phyloP scores from a whole-genome alignment of 1,140 invertebrate genomes.

The Rhagoletis pomonella region DNA sequence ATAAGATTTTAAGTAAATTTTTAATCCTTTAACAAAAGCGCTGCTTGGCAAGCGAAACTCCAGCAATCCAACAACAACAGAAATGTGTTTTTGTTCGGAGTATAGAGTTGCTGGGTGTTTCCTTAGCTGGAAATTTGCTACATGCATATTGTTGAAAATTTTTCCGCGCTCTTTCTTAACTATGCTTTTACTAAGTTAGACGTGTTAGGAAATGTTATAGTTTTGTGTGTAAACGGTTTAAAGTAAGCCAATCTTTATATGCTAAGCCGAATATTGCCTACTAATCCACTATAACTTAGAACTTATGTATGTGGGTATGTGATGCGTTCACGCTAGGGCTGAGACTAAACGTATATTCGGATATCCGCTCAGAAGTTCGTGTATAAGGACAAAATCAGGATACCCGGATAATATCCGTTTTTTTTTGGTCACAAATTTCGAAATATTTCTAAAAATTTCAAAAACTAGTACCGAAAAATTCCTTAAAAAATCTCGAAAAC shows the following conservation, averaged over 20 bases:
- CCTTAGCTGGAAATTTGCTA: background rate
- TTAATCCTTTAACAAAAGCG: constrained; percentile 46
- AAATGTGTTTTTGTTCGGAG: background rate
- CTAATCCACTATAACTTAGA: constrained; percentile 2
- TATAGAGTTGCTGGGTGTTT: background rate
- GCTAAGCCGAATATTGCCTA: background rate
- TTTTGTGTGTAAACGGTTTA: background rate
- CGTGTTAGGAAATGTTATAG: background rate
- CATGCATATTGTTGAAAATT: background rate
- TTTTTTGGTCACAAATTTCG: no score
- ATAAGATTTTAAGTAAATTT: constrained; percentile 42
- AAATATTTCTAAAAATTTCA: no score
- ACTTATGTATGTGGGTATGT: no score
- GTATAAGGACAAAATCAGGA: no score
- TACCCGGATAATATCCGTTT: no score
- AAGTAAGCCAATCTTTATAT: background rate
- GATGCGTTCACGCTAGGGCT: no score
- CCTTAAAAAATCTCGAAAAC: no score
- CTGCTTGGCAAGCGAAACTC: background rate
- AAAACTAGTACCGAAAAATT: no score
- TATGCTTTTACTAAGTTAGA: background rate
- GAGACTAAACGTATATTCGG: no score
- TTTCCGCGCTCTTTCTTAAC: no score
- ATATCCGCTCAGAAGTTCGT: no score
- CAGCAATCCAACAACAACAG: background rate